These are phyloP conservation scores for Taxidea taxus DNA, from an alignment of 2,113 vertebrate genomes.

Conservation along the genomic window DNA sequence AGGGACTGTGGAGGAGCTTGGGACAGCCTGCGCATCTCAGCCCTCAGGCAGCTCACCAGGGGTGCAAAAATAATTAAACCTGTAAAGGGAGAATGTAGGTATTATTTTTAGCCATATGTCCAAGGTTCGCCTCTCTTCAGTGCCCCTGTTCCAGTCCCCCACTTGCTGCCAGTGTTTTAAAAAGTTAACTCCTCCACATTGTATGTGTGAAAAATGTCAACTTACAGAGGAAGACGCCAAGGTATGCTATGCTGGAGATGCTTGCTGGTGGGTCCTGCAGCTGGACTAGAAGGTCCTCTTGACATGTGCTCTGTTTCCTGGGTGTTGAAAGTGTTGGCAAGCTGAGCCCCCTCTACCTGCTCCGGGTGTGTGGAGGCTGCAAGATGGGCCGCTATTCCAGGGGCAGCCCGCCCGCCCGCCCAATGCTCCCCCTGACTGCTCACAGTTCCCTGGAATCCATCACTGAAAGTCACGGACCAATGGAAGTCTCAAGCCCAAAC, in stretches of 20 bases:
- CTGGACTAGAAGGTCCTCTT: not conserved
- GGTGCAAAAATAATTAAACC: conserved; percentile 47
- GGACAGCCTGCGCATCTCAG: not conserved
- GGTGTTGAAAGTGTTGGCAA: not conserved
- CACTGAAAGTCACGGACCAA: not conserved
- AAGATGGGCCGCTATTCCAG: no score
- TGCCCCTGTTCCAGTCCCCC: not conserved
- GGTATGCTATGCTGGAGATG: not conserved
- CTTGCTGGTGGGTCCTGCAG: not conserved
- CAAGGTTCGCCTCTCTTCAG: conserved; percentile 4
- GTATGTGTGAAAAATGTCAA: conserved; percentile 61
- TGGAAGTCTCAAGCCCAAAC: not conserved
- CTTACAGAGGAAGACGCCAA: conserved; percentile 32
- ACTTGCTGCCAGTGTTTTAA: not conserved
- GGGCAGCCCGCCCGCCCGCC: not conserved
- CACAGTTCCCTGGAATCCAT: not conserved
- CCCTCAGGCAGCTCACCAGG: conserved; percentile 27
- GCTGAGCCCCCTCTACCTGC: not conserved
- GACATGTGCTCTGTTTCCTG: conserved; percentile 30
- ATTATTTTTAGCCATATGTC: conserved; percentile 47
- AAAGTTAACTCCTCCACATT: conserved; percentile 36
- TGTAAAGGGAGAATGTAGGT: not conserved
- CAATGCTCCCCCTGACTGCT: not conserved
- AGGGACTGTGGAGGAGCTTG: not conserved
- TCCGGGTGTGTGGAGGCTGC: not conserved